Evolutionary conservation across 2,113 vertebrate genomes (phyloP).

Genomic region (Dipodomys ordii): DNA sequence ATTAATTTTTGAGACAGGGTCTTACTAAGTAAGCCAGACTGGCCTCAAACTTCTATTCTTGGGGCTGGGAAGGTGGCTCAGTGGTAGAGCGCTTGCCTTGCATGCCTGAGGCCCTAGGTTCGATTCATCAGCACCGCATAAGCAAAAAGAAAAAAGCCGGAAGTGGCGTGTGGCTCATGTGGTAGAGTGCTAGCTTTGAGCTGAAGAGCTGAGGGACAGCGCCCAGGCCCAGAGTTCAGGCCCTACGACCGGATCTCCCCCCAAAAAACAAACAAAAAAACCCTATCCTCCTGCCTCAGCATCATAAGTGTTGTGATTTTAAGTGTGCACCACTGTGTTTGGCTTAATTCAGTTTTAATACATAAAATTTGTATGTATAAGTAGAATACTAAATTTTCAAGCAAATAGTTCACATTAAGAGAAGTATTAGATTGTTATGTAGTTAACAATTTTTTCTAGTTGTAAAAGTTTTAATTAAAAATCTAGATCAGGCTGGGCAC

Average conservation of each 20-base stretch:
- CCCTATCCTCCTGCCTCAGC: not conserved
- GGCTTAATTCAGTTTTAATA: not conserved
- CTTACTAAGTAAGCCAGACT: not conserved
- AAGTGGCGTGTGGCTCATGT: no score
- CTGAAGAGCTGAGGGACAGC: no score
- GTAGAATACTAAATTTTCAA: not conserved
- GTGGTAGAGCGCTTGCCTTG: no score
- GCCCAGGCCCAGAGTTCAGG: no score
- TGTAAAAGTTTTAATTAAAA: constrained; percentile 23
- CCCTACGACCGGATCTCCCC: no score
- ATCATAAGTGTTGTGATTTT: not conserved
- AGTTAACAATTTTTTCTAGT: not conserved
- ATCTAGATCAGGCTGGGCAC: not conserved
- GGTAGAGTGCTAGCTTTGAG: no score
- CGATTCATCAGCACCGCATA: no score
- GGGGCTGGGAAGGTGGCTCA: no score
- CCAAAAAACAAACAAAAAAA: no score
- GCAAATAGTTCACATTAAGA: constrained; percentile 3
- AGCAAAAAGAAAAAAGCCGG: no score
- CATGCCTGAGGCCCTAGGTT: no score
- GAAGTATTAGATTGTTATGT: constrained; percentile 20
- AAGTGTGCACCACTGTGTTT: no score
- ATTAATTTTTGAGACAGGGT: not conserved
- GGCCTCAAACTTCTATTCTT: not conserved
- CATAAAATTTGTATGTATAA: not conserved